phyloP scores from a whole-genome alignment of 2,113 vertebrate genomes.

The Salvator merianae region DNA sequence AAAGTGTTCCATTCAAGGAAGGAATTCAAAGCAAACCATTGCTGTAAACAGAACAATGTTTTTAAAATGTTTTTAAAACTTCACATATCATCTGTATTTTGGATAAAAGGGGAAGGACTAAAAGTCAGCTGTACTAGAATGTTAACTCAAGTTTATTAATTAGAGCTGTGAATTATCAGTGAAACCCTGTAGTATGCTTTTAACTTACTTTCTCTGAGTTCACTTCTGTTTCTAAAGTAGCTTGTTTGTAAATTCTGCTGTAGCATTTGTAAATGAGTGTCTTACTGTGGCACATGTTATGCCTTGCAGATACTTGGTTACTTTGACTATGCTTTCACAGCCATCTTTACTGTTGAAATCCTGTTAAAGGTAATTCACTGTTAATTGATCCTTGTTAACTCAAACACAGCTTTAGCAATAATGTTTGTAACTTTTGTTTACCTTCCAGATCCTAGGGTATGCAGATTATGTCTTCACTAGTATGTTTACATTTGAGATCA shows the following conservation, averaged over 20 bases:
- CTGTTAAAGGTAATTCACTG: constrained; percentile 95
- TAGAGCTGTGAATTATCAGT: constrained; percentile 4
- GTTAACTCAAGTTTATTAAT: background rate
- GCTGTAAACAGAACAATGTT: constrained; percentile 1
- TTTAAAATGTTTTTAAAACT: background rate
- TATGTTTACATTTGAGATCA: constrained; percentile 99
- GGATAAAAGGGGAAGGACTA: constrained; percentile 15
- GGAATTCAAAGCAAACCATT: background rate
- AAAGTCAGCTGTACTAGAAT: constrained; percentile 10
- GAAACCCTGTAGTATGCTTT: constrained; percentile 18
- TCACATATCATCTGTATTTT: background rate
- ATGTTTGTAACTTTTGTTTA: constrained; percentile 87
- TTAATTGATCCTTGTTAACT: constrained; percentile 68
- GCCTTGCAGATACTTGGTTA: constrained; percentile 99
- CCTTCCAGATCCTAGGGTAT: constrained; percentile 99
- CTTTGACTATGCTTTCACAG: constrained; percentile 99
- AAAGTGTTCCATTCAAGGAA: background rate
- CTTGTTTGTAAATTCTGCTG: constrained; percentile 25
- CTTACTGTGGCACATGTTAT: constrained; percentile 76
- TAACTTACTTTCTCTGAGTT: constrained; percentile 3
- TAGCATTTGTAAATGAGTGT: constrained; percentile 36
- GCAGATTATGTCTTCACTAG: constrained; percentile 99
- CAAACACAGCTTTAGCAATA: constrained; percentile 80
- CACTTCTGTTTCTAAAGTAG: constrained; percentile 10
- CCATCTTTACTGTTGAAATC: constrained; percentile 99